These are phyloP conservation scores for Trissolcus brochymenae DNA, from an alignment of 2,888 invertebrate species.

Conservation along the genomic window DNA sequence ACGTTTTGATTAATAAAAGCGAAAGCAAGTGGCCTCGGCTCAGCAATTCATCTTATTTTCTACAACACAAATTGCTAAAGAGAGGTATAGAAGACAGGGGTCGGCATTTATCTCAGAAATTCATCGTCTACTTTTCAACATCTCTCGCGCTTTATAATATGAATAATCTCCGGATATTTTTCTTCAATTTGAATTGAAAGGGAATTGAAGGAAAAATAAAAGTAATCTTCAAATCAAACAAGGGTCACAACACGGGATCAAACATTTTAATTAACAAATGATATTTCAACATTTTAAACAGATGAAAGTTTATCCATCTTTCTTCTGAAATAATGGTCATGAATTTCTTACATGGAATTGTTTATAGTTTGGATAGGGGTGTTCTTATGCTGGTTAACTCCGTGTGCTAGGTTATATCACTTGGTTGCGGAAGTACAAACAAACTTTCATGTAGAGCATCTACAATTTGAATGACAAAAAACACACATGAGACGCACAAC, in stretches of 20 bases:
- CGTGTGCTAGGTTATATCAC: conserved; percentile 54
- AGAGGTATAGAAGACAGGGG: not conserved
- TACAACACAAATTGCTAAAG: conserved; percentile 41
- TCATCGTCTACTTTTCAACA: conserved; percentile 11
- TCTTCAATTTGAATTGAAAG: conserved; percentile 19
- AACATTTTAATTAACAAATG: not conserved
- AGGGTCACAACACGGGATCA: not conserved
- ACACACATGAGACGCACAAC: conserved; percentile 22
- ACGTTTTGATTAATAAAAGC: conserved; percentile 44
- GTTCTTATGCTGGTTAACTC: conserved; percentile 54
- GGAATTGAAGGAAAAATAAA: not conserved
- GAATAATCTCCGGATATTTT: conserved; percentile 7
- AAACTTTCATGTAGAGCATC: conserved; percentile 15
- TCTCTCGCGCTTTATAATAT: conserved; percentile 14
- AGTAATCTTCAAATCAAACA: conserved; percentile 2
- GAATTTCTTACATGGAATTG: conserved; percentile 25
- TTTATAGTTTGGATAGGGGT: conserved; percentile 26
- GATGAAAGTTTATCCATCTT: not conserved
- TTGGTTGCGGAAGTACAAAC: conserved; percentile 18
- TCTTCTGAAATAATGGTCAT: not conserved
- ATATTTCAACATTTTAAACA: not conserved
- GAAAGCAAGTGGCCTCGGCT: not conserved
- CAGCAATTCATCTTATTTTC: conserved; percentile 39
- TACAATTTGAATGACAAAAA: conserved; percentile 16
- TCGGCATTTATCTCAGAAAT: conserved; percentile 16